These are phyloP conservation scores for Mungos mungo DNA, from an alignment of 2,113 vertebrate species.

Conservation along the genomic window DNA sequence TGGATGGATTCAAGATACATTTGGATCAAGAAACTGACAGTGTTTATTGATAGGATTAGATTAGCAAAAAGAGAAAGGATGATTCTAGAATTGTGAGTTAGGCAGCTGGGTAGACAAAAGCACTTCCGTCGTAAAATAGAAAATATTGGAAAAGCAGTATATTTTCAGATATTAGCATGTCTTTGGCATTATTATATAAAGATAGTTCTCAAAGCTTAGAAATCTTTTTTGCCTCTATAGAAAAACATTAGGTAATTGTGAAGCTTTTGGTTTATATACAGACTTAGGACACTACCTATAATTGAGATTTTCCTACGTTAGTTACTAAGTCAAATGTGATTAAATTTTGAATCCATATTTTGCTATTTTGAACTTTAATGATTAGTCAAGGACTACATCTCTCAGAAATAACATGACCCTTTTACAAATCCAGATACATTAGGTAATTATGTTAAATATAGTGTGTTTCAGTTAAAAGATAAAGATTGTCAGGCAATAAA, in stretches of 20 bases:
- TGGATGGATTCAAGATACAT: neutral
- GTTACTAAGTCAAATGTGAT: neutral
- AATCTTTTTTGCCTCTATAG: neutral
- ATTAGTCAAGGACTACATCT: neutral
- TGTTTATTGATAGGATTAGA: constrained; percentile 1
- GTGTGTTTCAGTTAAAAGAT: neutral
- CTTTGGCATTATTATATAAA: neutral
- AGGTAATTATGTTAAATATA: neutral
- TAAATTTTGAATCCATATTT: neutral
- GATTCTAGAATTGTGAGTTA: neutral
- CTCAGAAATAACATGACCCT: neutral
- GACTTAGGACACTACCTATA: neutral
- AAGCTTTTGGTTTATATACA: neutral
- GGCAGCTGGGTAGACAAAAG: neutral
- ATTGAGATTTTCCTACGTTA: neutral
- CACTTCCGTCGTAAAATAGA: neutral
- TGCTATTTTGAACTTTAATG: neutral
- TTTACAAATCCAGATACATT: neutral
- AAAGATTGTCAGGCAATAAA: neutral
- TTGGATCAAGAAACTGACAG: neutral
- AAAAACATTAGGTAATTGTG: neutral
- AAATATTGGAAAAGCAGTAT: neutral
- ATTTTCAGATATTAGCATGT: neutral
- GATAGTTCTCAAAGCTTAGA: neutral
- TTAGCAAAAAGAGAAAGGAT: neutral